Conservation (phyloP, 2,888 invertebrate species). For the Sphaerophoria taeniata region DNA sequence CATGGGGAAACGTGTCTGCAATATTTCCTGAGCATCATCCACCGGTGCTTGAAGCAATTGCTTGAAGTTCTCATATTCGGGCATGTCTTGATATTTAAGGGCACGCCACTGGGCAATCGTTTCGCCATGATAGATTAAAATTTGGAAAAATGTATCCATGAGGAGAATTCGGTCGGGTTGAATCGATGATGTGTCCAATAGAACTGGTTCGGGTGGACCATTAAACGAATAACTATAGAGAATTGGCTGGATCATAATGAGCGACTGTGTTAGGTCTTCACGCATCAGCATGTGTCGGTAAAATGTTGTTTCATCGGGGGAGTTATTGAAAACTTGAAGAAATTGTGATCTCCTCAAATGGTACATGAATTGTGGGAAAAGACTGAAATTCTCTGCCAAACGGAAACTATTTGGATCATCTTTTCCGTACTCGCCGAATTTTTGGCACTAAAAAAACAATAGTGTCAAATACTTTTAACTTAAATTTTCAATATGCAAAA, state of each 20-base stretch:
- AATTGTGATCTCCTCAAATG: conserved; percentile 99
- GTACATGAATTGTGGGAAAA: conserved; percentile 99
- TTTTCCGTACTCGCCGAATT: conserved; percentile 99
- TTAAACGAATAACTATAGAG: conserved; percentile 99
- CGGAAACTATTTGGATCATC: conserved; percentile 99
- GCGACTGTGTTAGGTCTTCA: conserved; percentile 97
- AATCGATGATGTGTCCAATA: conserved; percentile 98
- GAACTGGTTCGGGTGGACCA: conserved; percentile 98
- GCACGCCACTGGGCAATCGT: conserved; percentile 99
- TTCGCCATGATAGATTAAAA: conserved; percentile 99
- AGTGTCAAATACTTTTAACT: not conserved
- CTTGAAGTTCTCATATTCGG: conserved; percentile 98
- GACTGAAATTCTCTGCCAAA: conserved; percentile 97
- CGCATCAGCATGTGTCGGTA: conserved; percentile 99
- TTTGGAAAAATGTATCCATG: conserved; percentile 99
- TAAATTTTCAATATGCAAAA: not conserved
- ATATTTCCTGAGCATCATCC: conserved; percentile 98
- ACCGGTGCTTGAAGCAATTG: conserved; percentile 96
- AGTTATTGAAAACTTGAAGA: conserved; percentile 99
- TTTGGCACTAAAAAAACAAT: conserved; percentile 90
- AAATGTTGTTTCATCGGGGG: conserved; percentile 99
- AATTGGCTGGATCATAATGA: conserved; percentile 99
- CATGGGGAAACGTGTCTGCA: conserved; percentile 98
- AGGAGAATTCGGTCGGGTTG: conserved; percentile 98
- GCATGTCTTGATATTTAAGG: conserved; percentile 97